Evolutionary conservation across 2,888 invertebrate species (phyloP).

Genomic region (Drosophila colorata): DNA sequence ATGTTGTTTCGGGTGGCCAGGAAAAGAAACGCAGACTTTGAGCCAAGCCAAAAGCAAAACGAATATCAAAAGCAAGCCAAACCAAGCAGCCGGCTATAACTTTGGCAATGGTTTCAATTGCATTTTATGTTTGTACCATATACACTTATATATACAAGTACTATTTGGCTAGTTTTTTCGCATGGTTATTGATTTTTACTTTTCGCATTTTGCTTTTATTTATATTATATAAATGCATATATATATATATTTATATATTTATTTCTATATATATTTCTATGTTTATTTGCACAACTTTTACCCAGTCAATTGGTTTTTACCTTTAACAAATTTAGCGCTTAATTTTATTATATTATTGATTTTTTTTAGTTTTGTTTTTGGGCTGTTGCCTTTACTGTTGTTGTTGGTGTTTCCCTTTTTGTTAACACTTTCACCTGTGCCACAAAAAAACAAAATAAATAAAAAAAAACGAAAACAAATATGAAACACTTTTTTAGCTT

Average conservation of each 20-base stretch:
- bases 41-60: slow-evolving; percentile 21
- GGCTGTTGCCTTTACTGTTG: slow-evolving; percentile 22
- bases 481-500: slow-evolving; percentile 56
- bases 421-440: slow-evolving; percentile 68
- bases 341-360: slow-evolving; percentile 45
- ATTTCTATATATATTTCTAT: slow-evolving; percentile 2
- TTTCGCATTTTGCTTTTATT: slow-evolving; percentile 2
- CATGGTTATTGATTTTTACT: slow-evolving; percentile 5
- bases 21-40: slow-evolving; percentile 47
- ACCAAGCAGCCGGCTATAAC: slow-evolving; percentile 21
- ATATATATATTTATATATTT: slow-evolving; percentile 27
- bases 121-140: slow-evolving; percentile 32
- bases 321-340: slow-evolving; percentile 45
- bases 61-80: slow-evolving; percentile 26
- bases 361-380: slow-evolving; percentile 27
- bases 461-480: slow-evolving; percentile 34
- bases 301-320: slow-evolving; percentile 60
- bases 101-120: slow-evolving; percentile 29
- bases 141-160: slow-evolving; percentile 15
- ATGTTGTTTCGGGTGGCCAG: slow-evolving; percentile 72
- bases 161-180: slow-evolving; percentile 14
- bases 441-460: slow-evolving; percentile 24
- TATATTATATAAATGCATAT: slow-evolving; percentile 3
- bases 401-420: slow-evolving; percentile 47
- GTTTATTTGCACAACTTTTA: slow-evolving; percentile 56